A percentile compares a stretch with the other conserved stretches of the same genome.
Conservation (phyloP, 2,888 invertebrate genomes). For the Polymixis flavicincta region DNA sequence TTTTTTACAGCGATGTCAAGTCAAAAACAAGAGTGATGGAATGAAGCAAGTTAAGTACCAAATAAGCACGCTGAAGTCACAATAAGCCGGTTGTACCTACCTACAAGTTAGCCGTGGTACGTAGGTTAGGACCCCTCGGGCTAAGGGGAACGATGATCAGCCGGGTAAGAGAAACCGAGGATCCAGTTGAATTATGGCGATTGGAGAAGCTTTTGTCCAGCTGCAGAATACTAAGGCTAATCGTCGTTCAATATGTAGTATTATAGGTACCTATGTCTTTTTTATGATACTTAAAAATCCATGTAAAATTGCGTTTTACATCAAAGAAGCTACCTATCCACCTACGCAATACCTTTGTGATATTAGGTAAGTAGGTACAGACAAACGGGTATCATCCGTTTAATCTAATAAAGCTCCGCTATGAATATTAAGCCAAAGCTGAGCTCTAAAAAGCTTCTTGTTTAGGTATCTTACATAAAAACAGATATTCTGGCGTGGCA, state of each 20-base stretch:
- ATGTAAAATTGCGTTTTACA: conserved; percentile 5
- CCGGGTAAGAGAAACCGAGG: not conserved
- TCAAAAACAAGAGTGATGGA: not conserved
- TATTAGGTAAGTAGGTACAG: conserved; percentile 2
- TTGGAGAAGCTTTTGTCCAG: not conserved
- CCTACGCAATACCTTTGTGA: conserved; percentile 7
- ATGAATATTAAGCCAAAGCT: conserved; percentile 5
- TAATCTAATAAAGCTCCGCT: conserved; percentile 11
- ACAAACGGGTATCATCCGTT: conserved; percentile 22
- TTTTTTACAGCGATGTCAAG: not conserved
- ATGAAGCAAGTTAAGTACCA: not conserved
- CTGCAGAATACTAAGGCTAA: not conserved
- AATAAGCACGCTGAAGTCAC: conserved; percentile 1
- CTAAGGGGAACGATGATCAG: not conserved
- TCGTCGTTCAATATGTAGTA: too few species aligned
- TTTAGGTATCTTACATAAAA: not conserved
- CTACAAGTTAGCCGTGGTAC: not conserved
- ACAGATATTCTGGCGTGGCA: not conserved
- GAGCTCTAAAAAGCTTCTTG: conserved; percentile 7
- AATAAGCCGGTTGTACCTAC: not conserved
- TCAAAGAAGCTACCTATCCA: not conserved
- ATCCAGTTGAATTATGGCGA: not conserved
- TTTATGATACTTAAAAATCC: too few species aligned
- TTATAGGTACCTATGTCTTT: too few species aligned
- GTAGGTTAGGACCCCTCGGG: not conserved